These are phyloP conservation scores for Frieseomelitta varia DNA, from an alignment of 1,140 invertebrate genomes.

Conservation along the genomic window DNA sequence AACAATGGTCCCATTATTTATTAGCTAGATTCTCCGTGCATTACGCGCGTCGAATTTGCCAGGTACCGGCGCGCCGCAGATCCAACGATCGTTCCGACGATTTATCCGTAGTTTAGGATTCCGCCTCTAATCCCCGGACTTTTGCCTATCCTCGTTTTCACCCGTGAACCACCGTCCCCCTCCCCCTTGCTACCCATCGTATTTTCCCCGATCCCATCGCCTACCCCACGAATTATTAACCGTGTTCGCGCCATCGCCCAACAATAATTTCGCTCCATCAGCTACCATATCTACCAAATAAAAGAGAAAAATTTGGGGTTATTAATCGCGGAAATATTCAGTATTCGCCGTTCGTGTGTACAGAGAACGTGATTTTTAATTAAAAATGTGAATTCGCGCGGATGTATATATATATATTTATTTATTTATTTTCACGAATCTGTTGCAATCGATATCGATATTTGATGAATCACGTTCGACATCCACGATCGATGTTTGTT, in stretches of 20 bases:
- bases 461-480: neutral
- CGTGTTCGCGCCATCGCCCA: neutral
- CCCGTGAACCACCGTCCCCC: too few relatives aligned
- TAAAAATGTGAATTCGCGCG: too few relatives aligned
- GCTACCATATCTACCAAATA: fast-evolving
- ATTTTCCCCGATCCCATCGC: slow-evolving; percentile 18
- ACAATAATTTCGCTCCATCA: neutral
- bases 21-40: slow-evolving; percentile 66
- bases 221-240: slow-evolving; percentile 19
- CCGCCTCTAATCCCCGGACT: slow-evolving; percentile 29
- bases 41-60: slow-evolving; percentile 65
- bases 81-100: slow-evolving; percentile 13
- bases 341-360: neutral
- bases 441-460: neutral
- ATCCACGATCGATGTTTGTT: neutral
- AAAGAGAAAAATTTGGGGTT: neutral
- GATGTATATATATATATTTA: too few relatives aligned
- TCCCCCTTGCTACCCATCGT: neutral
- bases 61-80: neutral
- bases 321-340: neutral
- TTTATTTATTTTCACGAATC: neutral
- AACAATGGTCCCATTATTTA: slow-evolving; percentile 73
- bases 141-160: slow-evolving; percentile 23
- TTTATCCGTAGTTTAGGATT: slow-evolving; percentile 44
- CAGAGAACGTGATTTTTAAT: neutral